A percentile compares a stretch with the other conserved stretches of the same genome.
Evolutionary conservation across 2,888 invertebrate species (phyloP).

Genomic region (Liopterus haemorrhoidalis): DNA sequence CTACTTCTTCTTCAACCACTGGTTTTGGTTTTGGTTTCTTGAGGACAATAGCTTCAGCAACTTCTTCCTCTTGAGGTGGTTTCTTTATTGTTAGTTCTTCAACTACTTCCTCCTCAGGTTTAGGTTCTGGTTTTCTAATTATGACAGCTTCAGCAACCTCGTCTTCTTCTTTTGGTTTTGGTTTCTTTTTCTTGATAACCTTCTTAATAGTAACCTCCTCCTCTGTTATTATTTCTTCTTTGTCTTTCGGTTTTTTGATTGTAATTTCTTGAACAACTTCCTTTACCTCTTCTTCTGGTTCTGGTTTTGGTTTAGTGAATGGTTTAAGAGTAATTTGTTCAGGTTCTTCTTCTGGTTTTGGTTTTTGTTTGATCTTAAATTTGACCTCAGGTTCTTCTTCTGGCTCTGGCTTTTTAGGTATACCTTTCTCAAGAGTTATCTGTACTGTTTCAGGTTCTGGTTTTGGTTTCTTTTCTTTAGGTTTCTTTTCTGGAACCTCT

Average conservation of each 20-base stretch:
- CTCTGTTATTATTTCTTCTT: conserved; percentile 32
- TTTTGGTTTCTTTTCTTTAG: conserved; percentile 30
- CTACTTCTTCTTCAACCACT: conserved; percentile 39
- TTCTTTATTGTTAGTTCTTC: conserved; percentile 32
- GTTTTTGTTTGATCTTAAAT: conserved; percentile 38
- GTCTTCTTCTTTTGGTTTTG: conserved; percentile 30
- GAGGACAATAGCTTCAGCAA: conserved; percentile 39
- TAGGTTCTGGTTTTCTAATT: conserved; percentile 27
- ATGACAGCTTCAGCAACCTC: too few relatives aligned
- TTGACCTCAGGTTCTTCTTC: conserved; percentile 45
- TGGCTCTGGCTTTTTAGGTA: conserved; percentile 44
- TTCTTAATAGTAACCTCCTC: conserved; percentile 38
- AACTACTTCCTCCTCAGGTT: conserved; percentile 32
- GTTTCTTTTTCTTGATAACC: conserved; percentile 39
- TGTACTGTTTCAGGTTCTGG: conserved; percentile 45
- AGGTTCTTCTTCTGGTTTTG: conserved; percentile 29
- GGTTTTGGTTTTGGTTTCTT: conserved; percentile 37
- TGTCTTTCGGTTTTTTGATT: conserved; percentile 34
- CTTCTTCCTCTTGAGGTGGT: conserved; percentile 20
- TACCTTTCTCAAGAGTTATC: conserved; percentile 42
- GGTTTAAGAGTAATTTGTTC: conserved; percentile 43
- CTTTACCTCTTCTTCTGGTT: conserved; percentile 25
- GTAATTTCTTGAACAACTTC: conserved; percentile 37
- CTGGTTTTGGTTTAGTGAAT: conserved; percentile 32
- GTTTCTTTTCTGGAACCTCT: conserved; percentile 35